phyloP scores from a whole-genome alignment of 2,113 vertebrate species.

The Mustelus asterias region DNA sequence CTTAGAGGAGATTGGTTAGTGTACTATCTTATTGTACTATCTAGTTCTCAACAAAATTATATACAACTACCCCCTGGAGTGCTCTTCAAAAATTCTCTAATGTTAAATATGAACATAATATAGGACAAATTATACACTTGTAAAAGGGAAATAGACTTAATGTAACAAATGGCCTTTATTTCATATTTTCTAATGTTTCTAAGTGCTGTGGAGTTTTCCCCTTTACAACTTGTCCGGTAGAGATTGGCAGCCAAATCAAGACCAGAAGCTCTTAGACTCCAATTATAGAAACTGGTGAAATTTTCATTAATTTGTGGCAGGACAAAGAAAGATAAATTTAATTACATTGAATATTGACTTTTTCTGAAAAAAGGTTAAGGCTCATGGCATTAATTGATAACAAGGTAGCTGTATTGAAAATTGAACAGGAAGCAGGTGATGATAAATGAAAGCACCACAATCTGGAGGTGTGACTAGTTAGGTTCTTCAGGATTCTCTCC shows the following conservation, averaged over 20 bases:
- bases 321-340: not conserved
- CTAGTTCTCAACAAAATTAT: not conserved
- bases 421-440: not conserved
- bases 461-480: not conserved
- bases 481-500: not conserved
- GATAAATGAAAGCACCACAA: not conserved
- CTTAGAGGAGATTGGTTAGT: not conserved
- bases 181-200: not conserved
- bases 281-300: not conserved
- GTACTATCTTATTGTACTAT: not conserved
- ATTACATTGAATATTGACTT: not conserved
- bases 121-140: not conserved
- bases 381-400: not conserved
- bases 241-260: not conserved
- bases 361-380: conserved; percentile 1
- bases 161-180: not conserved
- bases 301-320: not conserved
- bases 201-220: not conserved
- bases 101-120: not conserved
- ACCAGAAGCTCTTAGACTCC: not conserved
- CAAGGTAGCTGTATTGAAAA: not conserved
- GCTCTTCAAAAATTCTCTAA: not conserved
- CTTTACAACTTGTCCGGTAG: not conserved
- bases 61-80: not conserved
- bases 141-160: not conserved